phyloP scores from a whole-genome alignment of 2,888 invertebrate species.

The Drosophila sordidapex region DNA sequence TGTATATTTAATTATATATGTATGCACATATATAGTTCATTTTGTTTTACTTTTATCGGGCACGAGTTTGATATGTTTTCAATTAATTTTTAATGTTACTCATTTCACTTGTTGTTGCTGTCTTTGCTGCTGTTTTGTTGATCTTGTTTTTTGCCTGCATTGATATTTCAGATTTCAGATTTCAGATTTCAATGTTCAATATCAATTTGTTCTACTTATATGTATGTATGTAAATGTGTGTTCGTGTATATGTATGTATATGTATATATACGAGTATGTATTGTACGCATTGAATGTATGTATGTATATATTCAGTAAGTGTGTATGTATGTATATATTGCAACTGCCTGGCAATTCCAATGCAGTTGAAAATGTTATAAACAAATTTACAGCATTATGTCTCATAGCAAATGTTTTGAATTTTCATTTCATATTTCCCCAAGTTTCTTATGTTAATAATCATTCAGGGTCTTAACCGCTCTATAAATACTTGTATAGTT shows the following conservation, averaged over 20 bases:
- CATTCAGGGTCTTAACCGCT: conserved; percentile 23
- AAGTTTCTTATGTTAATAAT: conserved; percentile 24
- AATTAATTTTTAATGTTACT: conserved; percentile 69
- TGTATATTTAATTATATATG: conserved; percentile 43
- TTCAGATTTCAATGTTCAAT: conserved; percentile 67
- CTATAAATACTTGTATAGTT: conserved; percentile 52
- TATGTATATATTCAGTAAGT: conserved; percentile 40
- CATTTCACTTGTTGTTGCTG: conserved; percentile 44
- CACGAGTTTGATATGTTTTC: conserved; percentile 86
- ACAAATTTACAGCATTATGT: conserved; percentile 65
- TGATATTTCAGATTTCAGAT: conserved; percentile 67
- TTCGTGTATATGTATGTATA: conserved; percentile 40
- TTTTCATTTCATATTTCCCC: conserved; percentile 14
- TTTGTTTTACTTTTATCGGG: conserved; percentile 77
- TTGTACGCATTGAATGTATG: not conserved
- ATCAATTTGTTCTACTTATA: conserved; percentile 76
- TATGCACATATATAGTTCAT: conserved; percentile 63
- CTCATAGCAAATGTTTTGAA: conserved; percentile 18
- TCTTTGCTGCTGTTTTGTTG: conserved; percentile 27
- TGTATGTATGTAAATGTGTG: conserved; percentile 37
- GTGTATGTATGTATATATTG: conserved; percentile 52
- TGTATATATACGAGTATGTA: conserved; percentile 39
- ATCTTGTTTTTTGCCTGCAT: conserved; percentile 21
- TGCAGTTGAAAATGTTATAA: conserved; percentile 48
- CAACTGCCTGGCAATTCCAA: conserved; percentile 15